A percentile compares a stretch with the other conserved stretches of the same genome.
phyloP scores from a whole-genome alignment of 2,797 vertebrate genomes.

The Kryptopterus vitreolus region DNA sequence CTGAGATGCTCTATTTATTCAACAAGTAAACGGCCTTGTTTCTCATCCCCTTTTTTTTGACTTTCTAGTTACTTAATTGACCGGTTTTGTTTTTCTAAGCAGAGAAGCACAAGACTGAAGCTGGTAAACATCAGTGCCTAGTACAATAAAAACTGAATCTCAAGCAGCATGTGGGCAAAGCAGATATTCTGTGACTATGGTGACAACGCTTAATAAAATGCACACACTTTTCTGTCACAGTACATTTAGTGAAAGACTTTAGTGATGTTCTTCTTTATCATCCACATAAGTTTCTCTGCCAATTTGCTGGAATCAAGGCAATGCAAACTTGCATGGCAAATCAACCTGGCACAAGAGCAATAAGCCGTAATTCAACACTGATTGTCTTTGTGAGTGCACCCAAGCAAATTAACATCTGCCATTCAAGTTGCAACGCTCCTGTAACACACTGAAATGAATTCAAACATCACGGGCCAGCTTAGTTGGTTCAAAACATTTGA shows the following conservation, averaged over 20 bases:
- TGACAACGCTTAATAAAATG: not conserved
- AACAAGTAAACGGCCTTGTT: too few relatives aligned
- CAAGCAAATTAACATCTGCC: not conserved
- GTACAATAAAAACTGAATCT: not conserved
- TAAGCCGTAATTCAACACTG: not conserved
- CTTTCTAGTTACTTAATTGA: not conserved
- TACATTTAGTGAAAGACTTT: not conserved
- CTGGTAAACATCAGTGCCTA: not conserved
- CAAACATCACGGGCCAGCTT: not conserved
- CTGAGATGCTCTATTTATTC: too few relatives aligned
- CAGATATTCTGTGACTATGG: not conserved
- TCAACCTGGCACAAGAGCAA: not conserved
- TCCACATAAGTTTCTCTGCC: not conserved
- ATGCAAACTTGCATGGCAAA: not conserved
- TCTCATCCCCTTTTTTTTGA: too few relatives aligned
- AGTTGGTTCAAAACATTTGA: not conserved
- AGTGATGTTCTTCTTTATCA: not conserved
- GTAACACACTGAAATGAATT: not conserved
- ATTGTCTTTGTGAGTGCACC: slow-evolving; percentile 18
- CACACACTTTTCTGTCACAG: too few relatives aligned
- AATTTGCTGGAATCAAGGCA: not conserved
- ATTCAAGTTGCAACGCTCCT: not conserved
- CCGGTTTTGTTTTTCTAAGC: not conserved
- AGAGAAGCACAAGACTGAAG: not conserved
- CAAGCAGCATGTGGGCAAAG: not conserved